Percentiles rank a stretch among this genome's conserved stretches.
Evolutionary conservation across 92 coral and sea anemone species (phyloP).

Genomic region (Hydrozoanthus gracilis): DNA sequence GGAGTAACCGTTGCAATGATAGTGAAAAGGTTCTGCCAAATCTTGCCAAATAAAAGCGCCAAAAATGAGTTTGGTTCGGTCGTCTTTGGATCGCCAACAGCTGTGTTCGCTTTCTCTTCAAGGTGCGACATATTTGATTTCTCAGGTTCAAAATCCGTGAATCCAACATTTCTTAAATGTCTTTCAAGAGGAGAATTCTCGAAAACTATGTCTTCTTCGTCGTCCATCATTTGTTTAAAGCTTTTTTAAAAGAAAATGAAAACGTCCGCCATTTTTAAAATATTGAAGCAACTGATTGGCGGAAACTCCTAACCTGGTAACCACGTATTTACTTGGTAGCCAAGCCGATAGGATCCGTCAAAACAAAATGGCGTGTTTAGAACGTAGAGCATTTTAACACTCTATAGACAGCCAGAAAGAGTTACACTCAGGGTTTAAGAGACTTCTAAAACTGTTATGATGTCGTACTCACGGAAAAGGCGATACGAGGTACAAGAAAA

Average conservation of each 20-base stretch:
- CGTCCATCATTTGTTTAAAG: conserved; percentile 45
- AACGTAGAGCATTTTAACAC: neutral
- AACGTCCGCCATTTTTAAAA: conserved; percentile 50
- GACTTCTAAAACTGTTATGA: neutral
- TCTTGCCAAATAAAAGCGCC: neutral
- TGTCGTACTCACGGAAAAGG: conserved; percentile 36
- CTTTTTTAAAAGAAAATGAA: neutral
- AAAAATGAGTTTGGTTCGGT: neutral
- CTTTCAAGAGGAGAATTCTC: conserved; percentile 93
- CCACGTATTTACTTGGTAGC: conserved; percentile 13
- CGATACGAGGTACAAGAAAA: conserved; percentile 37
- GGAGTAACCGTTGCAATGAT: neutral
- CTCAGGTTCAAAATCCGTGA: conserved; percentile 80
- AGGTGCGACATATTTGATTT: conserved; percentile 1
- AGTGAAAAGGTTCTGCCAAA: neutral
- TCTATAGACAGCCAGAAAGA: neutral
- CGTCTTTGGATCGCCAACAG: neutral
- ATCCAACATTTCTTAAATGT: conserved; percentile 87
- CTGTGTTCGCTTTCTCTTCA: conserved; percentile 20
- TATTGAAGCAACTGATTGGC: conserved; percentile 2
- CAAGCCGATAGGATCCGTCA: conserved; percentile 14
- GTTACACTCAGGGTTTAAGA: neutral
- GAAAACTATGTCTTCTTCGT: conserved; percentile 84
- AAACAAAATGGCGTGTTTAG: conserved; percentile 2
- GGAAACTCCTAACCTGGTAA: neutral